Evolutionary conservation across 2,888 invertebrate species (phyloP).

Genomic region (Mythimna loreyi): DNA sequence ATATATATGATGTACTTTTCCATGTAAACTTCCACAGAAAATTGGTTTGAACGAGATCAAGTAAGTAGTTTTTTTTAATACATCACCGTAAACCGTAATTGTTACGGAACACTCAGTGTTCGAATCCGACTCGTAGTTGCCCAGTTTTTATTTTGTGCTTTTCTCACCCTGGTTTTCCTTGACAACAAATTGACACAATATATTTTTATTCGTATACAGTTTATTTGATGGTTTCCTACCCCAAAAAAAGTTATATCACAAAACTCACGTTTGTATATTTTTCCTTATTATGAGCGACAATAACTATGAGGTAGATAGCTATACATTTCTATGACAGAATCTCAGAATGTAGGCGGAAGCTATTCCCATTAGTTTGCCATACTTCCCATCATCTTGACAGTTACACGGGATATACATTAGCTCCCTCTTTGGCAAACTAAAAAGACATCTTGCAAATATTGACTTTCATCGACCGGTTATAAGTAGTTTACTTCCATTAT

Average conservation of each 20-base stretch:
- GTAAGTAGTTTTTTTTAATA: too few relatives aligned
- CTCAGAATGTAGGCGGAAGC: constrained; percentile 9
- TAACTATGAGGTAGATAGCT: background rate
- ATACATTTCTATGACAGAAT: background rate
- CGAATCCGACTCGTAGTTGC: too few relatives aligned
- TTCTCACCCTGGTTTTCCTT: background rate
- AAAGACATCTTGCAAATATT: constrained; percentile 28
- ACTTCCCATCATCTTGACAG: constrained; percentile 22
- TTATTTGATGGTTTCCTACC: too few relatives aligned
- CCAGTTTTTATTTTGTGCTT: too few relatives aligned
- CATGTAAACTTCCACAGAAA: too few relatives aligned
- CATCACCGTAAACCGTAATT: too few relatives aligned
- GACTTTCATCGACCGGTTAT: background rate
- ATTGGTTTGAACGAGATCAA: too few relatives aligned
- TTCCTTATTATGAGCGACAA: constrained; percentile 4
- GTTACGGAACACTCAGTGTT: too few relatives aligned
- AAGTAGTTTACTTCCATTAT: background rate
- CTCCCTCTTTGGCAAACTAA: constrained; percentile 13
- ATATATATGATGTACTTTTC: too few relatives aligned
- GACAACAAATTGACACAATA: background rate
- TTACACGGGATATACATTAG: constrained; percentile 46
- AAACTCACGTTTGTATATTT: background rate
- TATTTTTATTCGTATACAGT: background rate
- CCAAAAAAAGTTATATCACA: background rate
- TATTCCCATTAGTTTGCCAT: constrained; percentile 13